These are phyloP conservation scores for Ylistrum balloti DNA, from an alignment of 1,140 invertebrate genomes.

Conservation along the genomic window DNA sequence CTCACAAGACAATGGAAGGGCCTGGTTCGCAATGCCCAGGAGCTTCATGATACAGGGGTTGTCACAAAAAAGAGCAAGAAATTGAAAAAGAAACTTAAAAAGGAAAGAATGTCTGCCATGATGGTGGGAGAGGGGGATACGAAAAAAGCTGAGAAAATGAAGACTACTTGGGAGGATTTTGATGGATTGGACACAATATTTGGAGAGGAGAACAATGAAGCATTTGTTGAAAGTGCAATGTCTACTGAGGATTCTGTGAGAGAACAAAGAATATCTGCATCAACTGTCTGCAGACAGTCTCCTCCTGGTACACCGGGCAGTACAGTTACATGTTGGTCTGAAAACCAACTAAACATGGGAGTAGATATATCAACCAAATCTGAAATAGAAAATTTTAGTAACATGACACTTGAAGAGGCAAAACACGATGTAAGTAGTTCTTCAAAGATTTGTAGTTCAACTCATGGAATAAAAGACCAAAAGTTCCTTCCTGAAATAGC, in stretches of 20 bases:
- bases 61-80: conserved; percentile 63
- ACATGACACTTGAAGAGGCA: background rate
- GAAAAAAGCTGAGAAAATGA: background rate
- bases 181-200: background rate
- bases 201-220: background rate
- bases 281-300: too few species aligned
- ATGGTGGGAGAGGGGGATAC: background rate
- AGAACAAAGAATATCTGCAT: too few species aligned
- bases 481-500: background rate
- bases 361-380: background rate
- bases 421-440: background rate
- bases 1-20: conserved; percentile 83
- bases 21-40: conserved; percentile 65
- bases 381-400: background rate
- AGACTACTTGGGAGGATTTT: background rate
- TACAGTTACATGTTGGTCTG: background rate
- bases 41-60: conserved; percentile 57
- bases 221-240: background rate
- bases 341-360: background rate
- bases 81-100: conserved; percentile 57
- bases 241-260: background rate
- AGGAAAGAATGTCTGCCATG: conserved; percentile 45
- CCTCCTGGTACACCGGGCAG: background rate
- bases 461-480: background rate
- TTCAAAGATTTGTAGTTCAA: background rate